phyloP scores from a whole-genome alignment of 2,888 invertebrate species.

The Brachyptera putata region DNA sequence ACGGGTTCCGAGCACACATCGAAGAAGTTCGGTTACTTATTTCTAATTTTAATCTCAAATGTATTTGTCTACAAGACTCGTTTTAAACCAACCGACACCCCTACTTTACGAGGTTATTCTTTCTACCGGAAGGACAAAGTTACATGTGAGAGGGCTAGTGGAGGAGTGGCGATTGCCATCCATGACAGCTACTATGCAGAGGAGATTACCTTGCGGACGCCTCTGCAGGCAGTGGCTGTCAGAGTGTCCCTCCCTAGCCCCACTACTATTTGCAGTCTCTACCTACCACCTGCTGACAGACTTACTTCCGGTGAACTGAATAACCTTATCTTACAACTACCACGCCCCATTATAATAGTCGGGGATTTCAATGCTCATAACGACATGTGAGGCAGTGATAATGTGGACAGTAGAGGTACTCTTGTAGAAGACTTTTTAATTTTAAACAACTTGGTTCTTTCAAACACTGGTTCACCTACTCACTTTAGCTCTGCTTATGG shows the following conservation, averaged over 20 bases:
- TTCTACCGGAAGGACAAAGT: too few species aligned
- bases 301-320: neutral
- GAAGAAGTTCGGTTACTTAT: too few species aligned
- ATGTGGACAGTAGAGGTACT: neutral
- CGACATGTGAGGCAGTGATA: neutral
- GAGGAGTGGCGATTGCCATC: neutral
- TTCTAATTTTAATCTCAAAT: too few species aligned
- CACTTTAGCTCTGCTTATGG: neutral
- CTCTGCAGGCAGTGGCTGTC: conserved; percentile 15
- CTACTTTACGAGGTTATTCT: neutral
- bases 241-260: neutral
- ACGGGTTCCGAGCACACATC: too few species aligned
- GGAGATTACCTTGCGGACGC: neutral
- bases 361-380: conserved; percentile 14
- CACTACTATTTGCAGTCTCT: neutral
- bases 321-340: neutral
- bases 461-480: neutral
- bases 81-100: neutral
- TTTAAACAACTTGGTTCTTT: neutral
- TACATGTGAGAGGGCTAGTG: too few species aligned
- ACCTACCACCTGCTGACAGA: neutral
- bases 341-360: neutral
- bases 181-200: neutral
- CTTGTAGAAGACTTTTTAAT: neutral
- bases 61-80: neutral